Evolutionary conservation across 2,888 invertebrate species (phyloP).

Genomic region (Sphinx pinastri): DNA sequence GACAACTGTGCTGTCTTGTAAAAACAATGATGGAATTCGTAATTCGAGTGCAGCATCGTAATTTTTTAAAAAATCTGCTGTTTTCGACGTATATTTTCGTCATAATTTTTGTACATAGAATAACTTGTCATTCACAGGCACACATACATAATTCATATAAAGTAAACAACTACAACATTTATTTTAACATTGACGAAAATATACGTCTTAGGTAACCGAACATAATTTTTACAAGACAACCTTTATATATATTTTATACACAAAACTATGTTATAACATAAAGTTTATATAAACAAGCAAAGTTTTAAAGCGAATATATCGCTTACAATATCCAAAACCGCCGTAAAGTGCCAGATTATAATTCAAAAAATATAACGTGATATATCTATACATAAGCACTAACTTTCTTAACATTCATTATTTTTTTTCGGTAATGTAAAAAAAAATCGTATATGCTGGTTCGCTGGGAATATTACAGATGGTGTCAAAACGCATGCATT

Average conservation of each 20-base stretch:
- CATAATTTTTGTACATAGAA: no score
- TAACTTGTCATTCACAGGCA: no score
- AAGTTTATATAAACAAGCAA: conserved; percentile 4
- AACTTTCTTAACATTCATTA: not conserved
- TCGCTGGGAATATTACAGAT: not conserved
- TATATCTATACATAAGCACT: not conserved
- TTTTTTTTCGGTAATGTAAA: not conserved
- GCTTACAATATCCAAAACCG: not conserved
- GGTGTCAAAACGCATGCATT: no score
- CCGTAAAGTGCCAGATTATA: conserved; percentile 1
- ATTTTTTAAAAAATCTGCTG: not conserved
- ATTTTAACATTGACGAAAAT: not conserved
- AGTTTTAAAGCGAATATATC: conserved; percentile 9
- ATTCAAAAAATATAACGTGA: not conserved
- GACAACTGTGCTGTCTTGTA: not conserved
- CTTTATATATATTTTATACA: conserved; percentile 15
- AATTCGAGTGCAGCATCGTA: not conserved
- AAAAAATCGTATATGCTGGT: not conserved
- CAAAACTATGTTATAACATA: conserved; percentile 1
- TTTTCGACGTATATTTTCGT: no score
- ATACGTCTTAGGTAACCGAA: not conserved
- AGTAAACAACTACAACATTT: not conserved
- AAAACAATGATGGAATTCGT: not conserved
- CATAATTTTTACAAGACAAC: conserved; percentile 1
- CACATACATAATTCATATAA: no score